Conservation (phyloP, 53 echinoderm and acorn worm genomes). For the Mesocentrotus franciscanus region DNA sequence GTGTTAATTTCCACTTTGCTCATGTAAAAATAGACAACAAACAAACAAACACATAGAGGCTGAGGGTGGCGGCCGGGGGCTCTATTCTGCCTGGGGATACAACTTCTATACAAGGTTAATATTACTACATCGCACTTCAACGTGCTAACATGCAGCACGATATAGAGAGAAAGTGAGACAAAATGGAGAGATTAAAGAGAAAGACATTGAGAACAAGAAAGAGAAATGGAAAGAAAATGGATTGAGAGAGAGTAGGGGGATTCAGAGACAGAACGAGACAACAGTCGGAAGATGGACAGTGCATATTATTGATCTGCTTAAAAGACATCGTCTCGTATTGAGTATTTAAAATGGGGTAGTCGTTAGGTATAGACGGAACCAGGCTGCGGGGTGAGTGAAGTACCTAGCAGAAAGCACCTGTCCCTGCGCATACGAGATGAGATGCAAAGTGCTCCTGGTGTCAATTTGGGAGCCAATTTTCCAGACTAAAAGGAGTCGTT, state of each 20-base stretch:
- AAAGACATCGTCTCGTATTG: background rate
- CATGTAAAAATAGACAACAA: too few relatives aligned
- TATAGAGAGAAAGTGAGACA: background rate
- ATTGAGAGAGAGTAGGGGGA: background rate
- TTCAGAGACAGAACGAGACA: background rate
- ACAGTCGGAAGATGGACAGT: slow-evolving; percentile 13
- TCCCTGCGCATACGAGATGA: background rate
- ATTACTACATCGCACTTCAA: background rate
- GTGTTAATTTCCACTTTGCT: too few relatives aligned
- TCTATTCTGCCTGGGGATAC: too few relatives aligned
- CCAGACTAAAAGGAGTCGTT: slow-evolving; percentile 33
- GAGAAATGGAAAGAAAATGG: background rate
- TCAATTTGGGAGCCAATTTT: slow-evolving; percentile 49
- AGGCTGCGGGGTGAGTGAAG: background rate
- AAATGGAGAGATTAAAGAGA: background rate
- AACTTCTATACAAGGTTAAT: background rate
- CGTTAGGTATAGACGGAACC: background rate
- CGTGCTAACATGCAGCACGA: background rate
- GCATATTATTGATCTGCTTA: slow-evolving; percentile 13
- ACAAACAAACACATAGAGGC: too few relatives aligned
- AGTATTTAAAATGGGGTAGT: background rate
- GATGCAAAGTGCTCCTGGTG: slow-evolving; percentile 51
- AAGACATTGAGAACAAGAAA: background rate
- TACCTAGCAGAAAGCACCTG: slow-evolving; percentile 18
- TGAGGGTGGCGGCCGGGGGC: too few relatives aligned